phyloP scores from a whole-genome alignment of 1,140 invertebrate species.

The Eumeta japonica region DNA sequence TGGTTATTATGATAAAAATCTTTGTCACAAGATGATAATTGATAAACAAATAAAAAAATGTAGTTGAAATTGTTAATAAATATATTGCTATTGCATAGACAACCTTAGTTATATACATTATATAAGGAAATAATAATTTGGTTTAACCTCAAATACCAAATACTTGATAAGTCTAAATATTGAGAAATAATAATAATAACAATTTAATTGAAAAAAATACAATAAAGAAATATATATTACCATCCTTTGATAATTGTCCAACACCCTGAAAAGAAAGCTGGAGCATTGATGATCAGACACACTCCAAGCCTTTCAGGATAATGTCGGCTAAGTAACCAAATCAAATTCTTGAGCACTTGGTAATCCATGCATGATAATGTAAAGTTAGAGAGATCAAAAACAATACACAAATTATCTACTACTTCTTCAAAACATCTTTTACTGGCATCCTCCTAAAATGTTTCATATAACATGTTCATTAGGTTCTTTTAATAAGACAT shows the following conservation, averaged over 20 bases:
- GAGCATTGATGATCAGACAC: slow-evolving; percentile 71
- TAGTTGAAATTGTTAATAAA: too few relatives aligned
- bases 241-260: slow-evolving; percentile 73
- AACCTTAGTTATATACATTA: too few relatives aligned
- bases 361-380: slow-evolving; percentile 74
- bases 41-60: too few relatives aligned
- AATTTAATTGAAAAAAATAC: too few relatives aligned
- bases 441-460: slow-evolving; percentile 68
- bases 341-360: slow-evolving; percentile 73
- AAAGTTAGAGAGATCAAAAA: slow-evolving; percentile 74
- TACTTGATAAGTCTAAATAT: too few relatives aligned
- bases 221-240: too few relatives aligned
- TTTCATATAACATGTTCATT: slow-evolving; percentile 5
- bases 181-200: too few relatives aligned
- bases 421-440: slow-evolving; percentile 77
- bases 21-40: too few relatives aligned
- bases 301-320: slow-evolving; percentile 76
- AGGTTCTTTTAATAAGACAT: background rate
- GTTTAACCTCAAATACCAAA: too few relatives aligned
- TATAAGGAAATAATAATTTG: too few relatives aligned
- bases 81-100: too few relatives aligned
- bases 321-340: slow-evolving; percentile 71
- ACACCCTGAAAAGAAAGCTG: slow-evolving; percentile 69
- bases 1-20: too few relatives aligned
- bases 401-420: slow-evolving; percentile 74